Percentiles rank a stretch among this genome's conserved stretches.
phyloP scores from a whole-genome alignment of 64 coral and sea anemone genomes.

The Platygyra sinensis region DNA sequence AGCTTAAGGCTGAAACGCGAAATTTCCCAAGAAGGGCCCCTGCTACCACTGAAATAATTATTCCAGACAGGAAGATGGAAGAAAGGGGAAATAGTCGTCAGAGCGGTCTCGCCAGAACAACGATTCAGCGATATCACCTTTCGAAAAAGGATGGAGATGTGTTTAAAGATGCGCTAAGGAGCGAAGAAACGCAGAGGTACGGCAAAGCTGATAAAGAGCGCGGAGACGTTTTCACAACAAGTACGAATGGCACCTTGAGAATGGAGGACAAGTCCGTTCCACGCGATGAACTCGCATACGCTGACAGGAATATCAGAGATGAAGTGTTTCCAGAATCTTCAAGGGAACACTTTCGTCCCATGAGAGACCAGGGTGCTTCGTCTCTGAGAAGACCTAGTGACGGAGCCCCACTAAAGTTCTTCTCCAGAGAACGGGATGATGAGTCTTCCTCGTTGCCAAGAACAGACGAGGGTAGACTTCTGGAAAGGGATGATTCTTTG shows the following conservation, averaged over 20 bases:
- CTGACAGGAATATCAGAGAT: not conserved
- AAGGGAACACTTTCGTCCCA: not conserved
- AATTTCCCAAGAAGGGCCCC: not conserved
- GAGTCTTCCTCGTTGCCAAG: not conserved
- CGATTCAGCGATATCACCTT: not conserved
- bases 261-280: not conserved
- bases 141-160: not conserved
- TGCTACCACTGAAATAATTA: not conserved
- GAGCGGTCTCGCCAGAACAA: not conserved
- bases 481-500: not conserved
- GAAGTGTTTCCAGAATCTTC: not conserved
- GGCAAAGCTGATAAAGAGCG: not conserved
- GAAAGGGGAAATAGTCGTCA: not conserved
- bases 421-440: not conserved
- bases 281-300: not conserved
- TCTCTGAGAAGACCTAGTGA: not conserved
- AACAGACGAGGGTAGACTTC: not conserved
- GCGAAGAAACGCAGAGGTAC: not conserved
- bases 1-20: slow-evolving; percentile 17
- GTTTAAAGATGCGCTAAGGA: slow-evolving; percentile 8
- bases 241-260: not conserved
- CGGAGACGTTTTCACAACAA: not conserved
- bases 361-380: not conserved
- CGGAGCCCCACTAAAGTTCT: too few relatives aligned
- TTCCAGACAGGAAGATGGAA: not conserved